Base-by-base conservation (phyloP, 2,888 invertebrate species). In the Plebejus melissa region DNA sequence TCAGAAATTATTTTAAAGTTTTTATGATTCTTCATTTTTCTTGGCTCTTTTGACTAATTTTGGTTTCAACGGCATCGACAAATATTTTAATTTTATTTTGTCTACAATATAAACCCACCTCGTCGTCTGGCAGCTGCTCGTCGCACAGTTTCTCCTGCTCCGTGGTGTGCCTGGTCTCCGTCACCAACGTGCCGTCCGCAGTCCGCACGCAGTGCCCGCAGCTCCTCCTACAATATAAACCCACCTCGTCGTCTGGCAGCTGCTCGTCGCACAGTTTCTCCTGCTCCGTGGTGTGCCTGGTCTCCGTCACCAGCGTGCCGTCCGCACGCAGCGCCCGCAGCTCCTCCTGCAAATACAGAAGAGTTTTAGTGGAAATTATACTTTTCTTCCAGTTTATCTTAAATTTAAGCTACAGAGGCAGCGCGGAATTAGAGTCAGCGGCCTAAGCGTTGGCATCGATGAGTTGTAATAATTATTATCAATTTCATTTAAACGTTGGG, bases 221-320 rank as follows among this genome's bases (percentile, higher is more conserved):
- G 94, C 87, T 97, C 96, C 81, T 95, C 94, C 94, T 94, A 80
- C 11, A 32, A 32, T 22, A 22, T 38, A 38, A 38, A 5, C 38
- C 38, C 80, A 93, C 94, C 89, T 95, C 95, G 83, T 95, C 94
- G 80, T 96, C 95, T 7, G 96, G 95, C 69, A 96, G 89, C 83
- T 97, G 97, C 86, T 97, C 96, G 95, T 97, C 97, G 83, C 96
- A 95, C 76, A 97, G 94, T 86, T 96, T 96, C 90, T 98, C 97
- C 94, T 97, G 97, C 86, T 97, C 97, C 79, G 96, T 96, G 76
- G 96, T 97, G 83, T 96, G 96, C 83, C 96, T 96, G 79, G 96
- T 97, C 93, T 98, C 98, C 9, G 98, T 98, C 80, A 98, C 96
- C 83, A 98, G 95, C 79, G 96, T 96, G 54, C 98, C 98, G 93